phyloP scores from a whole-genome alignment of 2,888 invertebrate genomes.

The Hypsopygia costalis region DNA sequence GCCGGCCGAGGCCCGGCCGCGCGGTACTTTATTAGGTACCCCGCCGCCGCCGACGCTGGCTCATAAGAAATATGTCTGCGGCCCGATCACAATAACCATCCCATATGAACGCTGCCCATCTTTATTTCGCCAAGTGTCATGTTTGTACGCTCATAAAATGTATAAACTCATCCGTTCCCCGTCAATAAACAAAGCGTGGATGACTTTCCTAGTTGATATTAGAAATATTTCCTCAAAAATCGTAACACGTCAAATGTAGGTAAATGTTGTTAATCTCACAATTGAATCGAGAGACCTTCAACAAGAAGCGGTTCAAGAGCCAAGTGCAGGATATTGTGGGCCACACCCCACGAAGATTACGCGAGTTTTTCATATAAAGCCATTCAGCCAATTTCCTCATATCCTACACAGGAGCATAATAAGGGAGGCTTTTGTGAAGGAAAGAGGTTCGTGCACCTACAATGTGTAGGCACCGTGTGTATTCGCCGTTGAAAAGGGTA shows the following conservation, averaged over 20 bases:
- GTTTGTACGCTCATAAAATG: constrained; percentile 46
- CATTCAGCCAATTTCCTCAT: constrained; percentile 78
- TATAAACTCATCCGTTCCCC: constrained; percentile 37
- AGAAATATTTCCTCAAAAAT: constrained; percentile 24
- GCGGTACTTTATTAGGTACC: constrained; percentile 53
- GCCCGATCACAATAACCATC: constrained; percentile 57
- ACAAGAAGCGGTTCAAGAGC: constrained; percentile 44
- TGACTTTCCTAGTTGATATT: too few species aligned
- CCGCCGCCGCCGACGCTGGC: constrained; percentile 26
- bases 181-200: constrained; percentile 38
- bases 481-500: constrained; percentile 51
- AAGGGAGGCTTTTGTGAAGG: constrained; percentile 73
- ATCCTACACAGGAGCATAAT: constrained; percentile 75
- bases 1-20: constrained; percentile 25
- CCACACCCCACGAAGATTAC: constrained; percentile 68
- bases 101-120: constrained; percentile 45
- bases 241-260: too few species aligned
- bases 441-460: constrained; percentile 72
- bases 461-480: constrained; percentile 61
- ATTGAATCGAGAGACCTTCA: constrained; percentile 43
- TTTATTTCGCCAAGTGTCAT: constrained; percentile 57
- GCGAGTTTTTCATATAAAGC: constrained; percentile 77
- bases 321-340: constrained; percentile 68
- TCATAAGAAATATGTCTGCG: constrained; percentile 51
- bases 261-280: constrained; percentile 39